Evolutionary conservation across 2,113 vertebrate species (phyloP).

Genomic region (Psittacus erithacus): DNA sequence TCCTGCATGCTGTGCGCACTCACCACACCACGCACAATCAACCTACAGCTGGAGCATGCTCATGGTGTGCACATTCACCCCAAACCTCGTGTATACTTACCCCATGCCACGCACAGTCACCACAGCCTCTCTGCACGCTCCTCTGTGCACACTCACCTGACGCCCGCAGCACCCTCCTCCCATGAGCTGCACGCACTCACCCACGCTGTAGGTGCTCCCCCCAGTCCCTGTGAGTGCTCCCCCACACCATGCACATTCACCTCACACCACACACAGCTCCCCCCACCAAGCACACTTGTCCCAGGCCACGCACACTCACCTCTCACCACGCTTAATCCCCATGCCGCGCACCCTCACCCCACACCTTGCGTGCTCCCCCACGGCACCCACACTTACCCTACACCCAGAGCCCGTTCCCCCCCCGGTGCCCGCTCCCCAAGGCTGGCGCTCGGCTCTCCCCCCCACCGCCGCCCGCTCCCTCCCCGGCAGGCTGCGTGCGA

Average conservation of each 20-base stretch:
- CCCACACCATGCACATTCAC: neutral
- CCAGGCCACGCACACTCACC: neutral
- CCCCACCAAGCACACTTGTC: neutral
- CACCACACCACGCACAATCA: neutral
- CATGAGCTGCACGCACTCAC: neutral
- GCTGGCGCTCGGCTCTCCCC: neutral
- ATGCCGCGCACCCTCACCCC: neutral
- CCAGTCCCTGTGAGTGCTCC: fast-evolving
- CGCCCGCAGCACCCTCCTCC: neutral
- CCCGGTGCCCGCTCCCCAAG: neutral
- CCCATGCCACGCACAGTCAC: neutral
- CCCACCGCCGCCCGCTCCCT: neutral
- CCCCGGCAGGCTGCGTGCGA: neutral
- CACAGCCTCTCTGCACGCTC: neutral
- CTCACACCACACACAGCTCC: neutral
- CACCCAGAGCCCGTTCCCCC: neutral
- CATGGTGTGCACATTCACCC: neutral
- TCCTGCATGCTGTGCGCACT: neutral
- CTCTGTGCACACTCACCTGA: neutral
- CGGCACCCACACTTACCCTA: neutral
- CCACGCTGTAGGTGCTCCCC: no score
- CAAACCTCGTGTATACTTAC: neutral
- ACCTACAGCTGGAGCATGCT: neutral
- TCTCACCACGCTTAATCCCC: neutral
- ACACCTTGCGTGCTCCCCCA: neutral